Evolutionary conservation across 2,797 vertebrate genomes (phyloP).

Genomic region (Molossus alvarezi): DNA sequence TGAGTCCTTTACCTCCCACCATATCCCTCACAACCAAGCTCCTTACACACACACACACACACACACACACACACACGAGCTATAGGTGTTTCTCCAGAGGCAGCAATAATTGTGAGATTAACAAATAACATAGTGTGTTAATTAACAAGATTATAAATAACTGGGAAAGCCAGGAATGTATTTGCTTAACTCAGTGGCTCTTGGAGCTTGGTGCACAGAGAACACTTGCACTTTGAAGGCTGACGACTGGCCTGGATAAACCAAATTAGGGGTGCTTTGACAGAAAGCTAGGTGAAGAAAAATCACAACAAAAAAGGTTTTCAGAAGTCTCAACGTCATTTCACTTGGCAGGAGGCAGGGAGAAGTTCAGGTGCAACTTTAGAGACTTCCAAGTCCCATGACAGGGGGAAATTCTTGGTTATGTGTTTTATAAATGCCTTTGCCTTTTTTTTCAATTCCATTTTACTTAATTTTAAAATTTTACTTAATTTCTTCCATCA

Average conservation of each 20-base stretch:
- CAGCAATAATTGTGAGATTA: not conserved
- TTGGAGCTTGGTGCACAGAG: not conserved
- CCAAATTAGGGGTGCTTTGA: not conserved
- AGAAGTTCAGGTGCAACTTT: not conserved
- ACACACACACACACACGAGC: not conserved
- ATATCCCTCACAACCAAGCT: not conserved
- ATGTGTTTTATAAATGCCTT: not conserved
- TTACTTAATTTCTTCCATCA: too few relatives aligned
- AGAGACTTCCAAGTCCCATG: not conserved
- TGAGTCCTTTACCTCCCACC: not conserved
- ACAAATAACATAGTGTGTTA: not conserved
- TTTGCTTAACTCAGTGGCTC: not conserved
- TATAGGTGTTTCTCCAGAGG: not conserved
- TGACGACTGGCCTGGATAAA: not conserved
- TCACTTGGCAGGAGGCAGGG: not conserved
- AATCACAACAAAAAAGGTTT: not conserved
- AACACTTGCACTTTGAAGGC: not conserved
- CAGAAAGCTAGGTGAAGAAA: not conserved
- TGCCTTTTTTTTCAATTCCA: not conserved
- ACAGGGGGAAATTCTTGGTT: too few relatives aligned
- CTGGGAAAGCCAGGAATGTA: not conserved
- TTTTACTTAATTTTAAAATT: too few relatives aligned
- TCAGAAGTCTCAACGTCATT: not conserved
- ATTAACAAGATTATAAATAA: constrained; percentile 7
- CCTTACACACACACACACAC: not conserved